Base-by-base conservation (phyloP, 2,888 invertebrate genomes). In the Tipula lateralis region DNA sequence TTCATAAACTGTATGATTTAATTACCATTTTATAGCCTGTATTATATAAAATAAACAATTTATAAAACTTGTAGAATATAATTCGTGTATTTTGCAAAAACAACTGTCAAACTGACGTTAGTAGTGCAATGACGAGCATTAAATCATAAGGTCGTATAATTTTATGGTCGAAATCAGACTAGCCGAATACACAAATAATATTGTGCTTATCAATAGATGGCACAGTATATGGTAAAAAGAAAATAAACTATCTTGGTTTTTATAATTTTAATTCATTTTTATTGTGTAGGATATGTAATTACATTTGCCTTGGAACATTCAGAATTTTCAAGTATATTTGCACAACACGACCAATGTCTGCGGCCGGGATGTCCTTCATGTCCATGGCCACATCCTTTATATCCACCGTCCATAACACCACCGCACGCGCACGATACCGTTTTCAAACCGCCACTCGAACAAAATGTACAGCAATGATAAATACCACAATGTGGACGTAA, bases 261-360 rank as follows among this genome's bases (percentile, higher is more conserved):
- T 7, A 16, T 44, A 44, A 44, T 16, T 19, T 3, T 16, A 16
- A 1, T 16, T n/a, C 6, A 9, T 1, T 4, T 30, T 82, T 32
- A 82, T 32, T 82, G 82, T 1, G 30, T 82, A n/a, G 29, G 30
- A 30, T 16, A 82, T 5, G 82, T 82, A 50, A 84, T 44, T 2
- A 44, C 44, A 88, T 92, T 91, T 2, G 91, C 89, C 81, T 91
- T 89, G 84, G 89, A 89, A 89, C 94, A 94, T 87, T 93, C 92
- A 0, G 93, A 93, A 88, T 92, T 92, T 87, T 93, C 93, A 82
- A 91, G 88, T 85, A 93, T 91, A 89, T 91, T 91, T 85, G 94
- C 95, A 89, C 96, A 96, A 89, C 96, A 96, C 83, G 95, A 96
- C 96, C 96, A 96, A 91, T 96, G 96, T 9, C 94, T 91, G 85